Conservation (phyloP, 1,140 invertebrate genomes). For the Phthorimaea operculella region DNA sequence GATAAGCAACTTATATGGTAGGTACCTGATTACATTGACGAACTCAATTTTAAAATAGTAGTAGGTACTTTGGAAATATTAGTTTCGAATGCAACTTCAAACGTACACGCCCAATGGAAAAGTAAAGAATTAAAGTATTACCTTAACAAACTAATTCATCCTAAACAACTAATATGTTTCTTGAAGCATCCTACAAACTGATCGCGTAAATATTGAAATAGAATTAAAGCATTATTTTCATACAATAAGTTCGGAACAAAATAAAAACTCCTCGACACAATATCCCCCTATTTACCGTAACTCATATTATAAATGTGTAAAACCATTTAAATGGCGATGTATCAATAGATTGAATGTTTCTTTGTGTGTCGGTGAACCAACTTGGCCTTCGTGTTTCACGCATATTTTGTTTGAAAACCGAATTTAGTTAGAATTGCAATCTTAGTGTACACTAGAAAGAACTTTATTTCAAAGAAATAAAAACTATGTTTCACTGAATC, state of each 20-base stretch:
- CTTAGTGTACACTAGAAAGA: neutral
- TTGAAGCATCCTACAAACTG: slow-evolving; percentile 31
- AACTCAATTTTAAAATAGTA: too few relatives aligned
- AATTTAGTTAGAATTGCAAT: slow-evolving; percentile 13
- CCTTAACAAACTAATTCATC: slow-evolving; percentile 16
- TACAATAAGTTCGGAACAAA: slow-evolving; percentile 58
- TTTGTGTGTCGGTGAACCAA: slow-evolving; percentile 65
- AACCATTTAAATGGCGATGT: slow-evolving; percentile 62
- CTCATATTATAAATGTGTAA: slow-evolving; percentile 67
- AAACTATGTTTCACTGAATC: too few relatives aligned
- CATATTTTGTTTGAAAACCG: slow-evolving; percentile 52
- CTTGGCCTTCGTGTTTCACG: slow-evolving; percentile 64
- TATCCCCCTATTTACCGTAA: slow-evolving; percentile 54
- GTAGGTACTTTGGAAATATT: too few relatives aligned
- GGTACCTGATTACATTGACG: too few relatives aligned
- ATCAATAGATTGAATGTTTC: slow-evolving; percentile 57
- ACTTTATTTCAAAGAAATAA: neutral
- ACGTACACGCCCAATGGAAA: too few relatives aligned
- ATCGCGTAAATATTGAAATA: slow-evolving; percentile 60
- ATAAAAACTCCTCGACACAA: slow-evolving; percentile 54
- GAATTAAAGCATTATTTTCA: slow-evolving; percentile 64
- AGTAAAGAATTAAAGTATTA: slow-evolving; percentile 1
- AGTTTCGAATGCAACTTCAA: too few relatives aligned
- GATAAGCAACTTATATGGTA: too few relatives aligned
- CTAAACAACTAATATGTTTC: neutral